These are phyloP conservation scores for Dilophus febrilis DNA, from an alignment of 2,888 invertebrate genomes.

Conservation along the genomic window DNA sequence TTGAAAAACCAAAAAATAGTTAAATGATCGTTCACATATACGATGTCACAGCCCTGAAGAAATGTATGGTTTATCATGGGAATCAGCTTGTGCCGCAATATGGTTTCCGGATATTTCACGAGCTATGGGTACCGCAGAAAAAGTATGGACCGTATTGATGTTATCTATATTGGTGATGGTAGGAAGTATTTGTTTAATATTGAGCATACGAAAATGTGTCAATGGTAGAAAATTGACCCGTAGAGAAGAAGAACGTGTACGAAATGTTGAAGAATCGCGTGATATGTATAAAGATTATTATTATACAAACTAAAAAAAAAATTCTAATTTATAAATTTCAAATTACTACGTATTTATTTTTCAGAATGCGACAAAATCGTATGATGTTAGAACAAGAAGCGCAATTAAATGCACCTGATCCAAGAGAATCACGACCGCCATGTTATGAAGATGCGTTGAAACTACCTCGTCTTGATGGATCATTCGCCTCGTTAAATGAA, in stretches of 20 bases:
- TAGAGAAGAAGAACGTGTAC: conserved; percentile 31
- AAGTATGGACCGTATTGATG: conserved; percentile 41
- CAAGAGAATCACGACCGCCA: conserved; percentile 53
- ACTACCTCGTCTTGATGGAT: conserved; percentile 49
- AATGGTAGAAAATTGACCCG: conserved; percentile 29
- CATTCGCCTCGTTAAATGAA: conserved; percentile 35
- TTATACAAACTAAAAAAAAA: background rate
- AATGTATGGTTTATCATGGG: conserved; percentile 48
- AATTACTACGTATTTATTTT: background rate
- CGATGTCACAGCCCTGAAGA: conserved; percentile 48
- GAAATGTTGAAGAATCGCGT: conserved; percentile 28
- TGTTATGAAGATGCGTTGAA: conserved; percentile 61
- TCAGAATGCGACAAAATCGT: conserved; percentile 32
- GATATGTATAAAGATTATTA: conserved; percentile 21
- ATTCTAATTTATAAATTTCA: background rate
- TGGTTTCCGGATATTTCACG: conserved; percentile 35
- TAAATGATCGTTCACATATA: conserved; percentile 29
- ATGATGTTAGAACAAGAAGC: conserved; percentile 36
- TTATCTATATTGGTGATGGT: conserved; percentile 29
- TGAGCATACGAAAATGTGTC: conserved; percentile 32
- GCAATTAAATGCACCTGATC: conserved; percentile 45
- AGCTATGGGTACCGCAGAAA: conserved; percentile 29
- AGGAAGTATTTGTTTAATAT: conserved; percentile 13
- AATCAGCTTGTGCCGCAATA: conserved; percentile 41
- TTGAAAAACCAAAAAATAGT: conserved; percentile 11